Evolutionary conservation across 2,888 invertebrate species (phyloP).

Genomic region (Ceriagrion tenellum): DNA sequence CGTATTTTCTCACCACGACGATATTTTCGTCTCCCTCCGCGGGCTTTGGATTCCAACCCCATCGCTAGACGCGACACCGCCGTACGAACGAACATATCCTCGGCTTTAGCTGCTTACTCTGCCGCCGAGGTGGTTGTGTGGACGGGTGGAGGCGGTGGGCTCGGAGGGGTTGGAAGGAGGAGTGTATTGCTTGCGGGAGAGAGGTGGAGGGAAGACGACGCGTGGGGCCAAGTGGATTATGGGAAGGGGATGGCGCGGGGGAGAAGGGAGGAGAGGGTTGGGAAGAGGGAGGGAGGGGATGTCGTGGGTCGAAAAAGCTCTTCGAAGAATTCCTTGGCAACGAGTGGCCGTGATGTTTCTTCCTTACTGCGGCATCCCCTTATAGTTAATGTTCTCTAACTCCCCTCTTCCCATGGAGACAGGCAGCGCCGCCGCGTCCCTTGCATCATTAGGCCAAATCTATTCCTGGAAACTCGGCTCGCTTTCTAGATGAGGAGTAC

Average conservation of each 20-base stretch:
- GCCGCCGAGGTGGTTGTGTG: neutral
- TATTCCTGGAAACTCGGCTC: slow-evolving; percentile 57
- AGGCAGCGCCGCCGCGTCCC: slow-evolving; percentile 44
- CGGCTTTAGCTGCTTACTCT: neutral
- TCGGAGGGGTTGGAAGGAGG: neutral
- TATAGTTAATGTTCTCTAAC: slow-evolving; percentile 31
- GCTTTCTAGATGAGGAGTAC: neutral
- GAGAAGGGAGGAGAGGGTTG: neutral
- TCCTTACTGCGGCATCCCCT: slow-evolving; percentile 65
- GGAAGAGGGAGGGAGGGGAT: neutral
- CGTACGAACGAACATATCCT: neutral
- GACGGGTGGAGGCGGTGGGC: no score
- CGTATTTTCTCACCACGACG: neutral
- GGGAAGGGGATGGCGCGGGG: neutral
- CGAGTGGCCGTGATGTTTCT: slow-evolving; percentile 61
- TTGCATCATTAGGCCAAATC: slow-evolving; percentile 60
- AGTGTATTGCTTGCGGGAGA: neutral
- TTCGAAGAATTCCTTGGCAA: slow-evolving; percentile 60
- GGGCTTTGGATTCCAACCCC: neutral
- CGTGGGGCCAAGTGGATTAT: slow-evolving; percentile 23
- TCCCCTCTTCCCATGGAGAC: neutral
- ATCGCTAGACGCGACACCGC: neutral
- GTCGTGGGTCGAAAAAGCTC: slow-evolving; percentile 27
- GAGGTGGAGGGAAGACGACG: neutral
- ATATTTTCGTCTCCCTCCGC: neutral